These are phyloP conservation scores for Callinectes sapidus DNA, from an alignment of 2,888 invertebrate genomes.

Conservation along the genomic window DNA sequence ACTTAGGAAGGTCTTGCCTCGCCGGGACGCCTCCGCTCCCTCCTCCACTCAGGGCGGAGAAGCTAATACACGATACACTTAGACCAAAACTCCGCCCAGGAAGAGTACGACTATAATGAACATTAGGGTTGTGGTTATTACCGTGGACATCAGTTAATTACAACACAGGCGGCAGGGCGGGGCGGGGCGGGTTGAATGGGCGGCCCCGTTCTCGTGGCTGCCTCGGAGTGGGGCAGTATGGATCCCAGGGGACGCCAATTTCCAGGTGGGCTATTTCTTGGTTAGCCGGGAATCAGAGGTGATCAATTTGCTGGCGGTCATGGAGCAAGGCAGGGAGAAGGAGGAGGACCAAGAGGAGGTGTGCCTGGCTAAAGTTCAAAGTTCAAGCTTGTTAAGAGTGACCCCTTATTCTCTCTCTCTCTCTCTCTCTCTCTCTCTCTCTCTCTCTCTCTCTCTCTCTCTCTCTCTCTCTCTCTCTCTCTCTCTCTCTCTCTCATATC, in stretches of 20 bases:
- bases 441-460: conserved; percentile 21
- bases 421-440: not conserved
- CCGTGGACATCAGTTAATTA: not conserved
- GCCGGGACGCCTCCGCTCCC: not conserved
- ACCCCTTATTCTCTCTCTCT: not conserved
- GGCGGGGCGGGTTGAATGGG: not conserved
- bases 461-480: not conserved
- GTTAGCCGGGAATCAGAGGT: not conserved
- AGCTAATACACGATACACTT: not conserved
- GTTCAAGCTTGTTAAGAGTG: conserved; percentile 1
- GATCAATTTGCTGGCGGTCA: conserved; percentile 26
- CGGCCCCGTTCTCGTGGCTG: not conserved
- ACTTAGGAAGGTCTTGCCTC: not conserved
- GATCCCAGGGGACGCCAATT: not conserved
- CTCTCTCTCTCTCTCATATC: not conserved
- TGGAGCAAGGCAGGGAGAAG: not conserved
- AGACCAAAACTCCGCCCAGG: not conserved
- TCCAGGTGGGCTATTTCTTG: conserved; percentile 12
- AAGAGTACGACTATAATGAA: not conserved
- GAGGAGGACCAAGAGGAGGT: not conserved
- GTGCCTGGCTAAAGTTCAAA: not conserved
- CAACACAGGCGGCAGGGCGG: not conserved
- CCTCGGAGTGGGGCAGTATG: not conserved
- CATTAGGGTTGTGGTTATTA: not conserved
- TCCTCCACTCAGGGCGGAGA: not conserved